phyloP scores from a whole-genome alignment of 2,113 vertebrate genomes.

The Ellobius talpinus region DNA sequence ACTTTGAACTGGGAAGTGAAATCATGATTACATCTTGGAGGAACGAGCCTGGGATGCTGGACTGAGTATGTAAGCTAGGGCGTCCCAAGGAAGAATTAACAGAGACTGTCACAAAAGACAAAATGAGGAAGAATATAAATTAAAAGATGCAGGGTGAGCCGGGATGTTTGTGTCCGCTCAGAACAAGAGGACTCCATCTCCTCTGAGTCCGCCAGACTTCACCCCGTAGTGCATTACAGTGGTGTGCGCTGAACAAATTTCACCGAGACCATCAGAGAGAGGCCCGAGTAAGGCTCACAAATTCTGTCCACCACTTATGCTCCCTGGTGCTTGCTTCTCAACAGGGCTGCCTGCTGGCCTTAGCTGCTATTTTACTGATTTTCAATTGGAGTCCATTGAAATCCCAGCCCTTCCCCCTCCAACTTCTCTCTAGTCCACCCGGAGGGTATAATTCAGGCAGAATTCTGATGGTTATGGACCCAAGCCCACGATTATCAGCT shows the following conservation, averaged over 20 bases:
- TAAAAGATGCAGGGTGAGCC: neutral
- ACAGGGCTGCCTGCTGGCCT: neutral
- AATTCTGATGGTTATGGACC: neutral
- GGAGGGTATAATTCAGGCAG: neutral
- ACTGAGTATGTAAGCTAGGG: fast-evolving
- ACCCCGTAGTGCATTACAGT: fast-evolving
- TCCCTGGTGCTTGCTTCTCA: neutral
- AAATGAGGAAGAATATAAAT: neutral
- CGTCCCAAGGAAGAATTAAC: neutral
- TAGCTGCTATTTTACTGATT: neutral
- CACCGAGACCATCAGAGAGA: neutral
- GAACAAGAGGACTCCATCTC: neutral
- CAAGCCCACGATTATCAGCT: neutral
- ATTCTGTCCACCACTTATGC: fast-evolving
- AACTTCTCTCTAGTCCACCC: neutral
- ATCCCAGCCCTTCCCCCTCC: neutral
- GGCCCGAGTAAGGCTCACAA: neutral
- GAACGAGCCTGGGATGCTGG: neutral
- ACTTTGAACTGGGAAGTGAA: neutral
- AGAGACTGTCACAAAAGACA: neutral
- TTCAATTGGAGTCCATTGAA: neutral
- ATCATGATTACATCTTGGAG: fast-evolving
- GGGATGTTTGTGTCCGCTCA: neutral
- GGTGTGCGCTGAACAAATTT: neutral
- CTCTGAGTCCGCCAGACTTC: neutral